These are phyloP conservation scores for Agrotis exclamationis DNA, from an alignment of 2,888 invertebrate species.

Conservation along the genomic window DNA sequence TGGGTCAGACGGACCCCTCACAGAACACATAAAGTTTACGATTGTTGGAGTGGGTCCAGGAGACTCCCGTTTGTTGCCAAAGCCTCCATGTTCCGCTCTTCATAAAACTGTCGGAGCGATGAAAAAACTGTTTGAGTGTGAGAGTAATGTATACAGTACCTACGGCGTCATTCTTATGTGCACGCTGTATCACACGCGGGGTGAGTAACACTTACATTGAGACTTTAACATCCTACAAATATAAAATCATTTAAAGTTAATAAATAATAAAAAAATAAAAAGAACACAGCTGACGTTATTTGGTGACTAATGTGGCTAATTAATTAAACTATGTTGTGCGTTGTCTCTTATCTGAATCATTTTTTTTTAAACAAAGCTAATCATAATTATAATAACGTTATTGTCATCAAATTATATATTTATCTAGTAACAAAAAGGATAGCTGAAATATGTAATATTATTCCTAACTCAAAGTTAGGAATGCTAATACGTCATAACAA, in stretches of 20 bases:
- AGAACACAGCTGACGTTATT: too few species aligned
- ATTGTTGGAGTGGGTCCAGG: conserved; percentile 73
- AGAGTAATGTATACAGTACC: conserved; percentile 1
- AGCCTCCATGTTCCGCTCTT: conserved; percentile 17
- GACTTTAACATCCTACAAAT: too few species aligned
- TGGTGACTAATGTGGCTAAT: too few species aligned
- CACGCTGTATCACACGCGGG: too few species aligned
- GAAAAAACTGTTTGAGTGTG: conserved; percentile 14
- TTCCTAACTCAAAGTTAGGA: not conserved
- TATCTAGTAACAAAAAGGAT: not conserved
- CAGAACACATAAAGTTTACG: conserved; percentile 69
- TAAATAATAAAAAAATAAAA: too few species aligned
- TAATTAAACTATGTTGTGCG: too few species aligned
- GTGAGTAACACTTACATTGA: not conserved
- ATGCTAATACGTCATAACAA: too few species aligned
- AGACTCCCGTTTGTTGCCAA: conserved; percentile 11
- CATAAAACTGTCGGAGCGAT: conserved; percentile 26
- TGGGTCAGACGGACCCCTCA: conserved; percentile 42
- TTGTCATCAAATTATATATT: not conserved
- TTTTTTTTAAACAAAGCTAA: not conserved
- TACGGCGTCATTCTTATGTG: not conserved
- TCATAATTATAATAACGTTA: not conserved
- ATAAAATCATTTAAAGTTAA: too few species aligned
- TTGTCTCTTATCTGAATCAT: not conserved
- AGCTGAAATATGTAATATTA: not conserved